phyloP scores from a whole-genome alignment of 2,888 invertebrate species.

The Neoitamus cyanurus region DNA sequence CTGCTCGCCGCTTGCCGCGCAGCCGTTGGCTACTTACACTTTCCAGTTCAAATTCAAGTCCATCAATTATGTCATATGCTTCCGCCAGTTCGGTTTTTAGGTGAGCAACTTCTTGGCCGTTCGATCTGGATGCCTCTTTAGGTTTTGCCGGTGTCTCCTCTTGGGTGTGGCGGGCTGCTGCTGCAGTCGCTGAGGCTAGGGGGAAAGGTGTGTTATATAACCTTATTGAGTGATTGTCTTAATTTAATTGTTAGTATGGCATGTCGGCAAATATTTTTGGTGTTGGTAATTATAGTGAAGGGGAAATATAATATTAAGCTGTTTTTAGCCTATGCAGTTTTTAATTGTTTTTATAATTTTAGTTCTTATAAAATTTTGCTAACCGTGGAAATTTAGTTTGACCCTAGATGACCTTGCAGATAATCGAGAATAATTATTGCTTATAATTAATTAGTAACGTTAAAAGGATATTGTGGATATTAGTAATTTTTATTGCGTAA shows the following conservation, averaged over 20 bases:
- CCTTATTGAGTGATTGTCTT: not conserved
- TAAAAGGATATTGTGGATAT: no score
- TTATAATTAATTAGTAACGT: no score
- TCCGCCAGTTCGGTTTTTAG: slow-evolving; percentile 58
- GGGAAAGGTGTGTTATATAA: not conserved
- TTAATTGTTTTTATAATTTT: no score
- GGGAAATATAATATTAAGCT: no score
- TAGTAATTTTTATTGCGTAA: no score
- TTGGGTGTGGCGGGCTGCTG: not conserved
- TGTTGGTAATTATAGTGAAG: not conserved
- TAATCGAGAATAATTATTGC: no score
- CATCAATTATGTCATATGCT: slow-evolving; percentile 63
- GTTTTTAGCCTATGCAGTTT: no score
- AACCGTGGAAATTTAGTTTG: no score
- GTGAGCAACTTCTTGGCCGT: slow-evolving; percentile 50
- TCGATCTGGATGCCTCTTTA: not conserved
- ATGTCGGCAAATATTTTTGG: not conserved
- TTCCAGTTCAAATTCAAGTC: slow-evolving; percentile 63
- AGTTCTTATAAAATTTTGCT: no score
- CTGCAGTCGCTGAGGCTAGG: not conserved
- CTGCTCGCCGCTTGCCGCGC: not conserved
- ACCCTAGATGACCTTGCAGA: no score
- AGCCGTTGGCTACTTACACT: slow-evolving; percentile 57
- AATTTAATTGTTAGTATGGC: not conserved
- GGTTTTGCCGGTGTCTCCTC: not conserved